A percentile compares a stretch with the other conserved stretches of the same genome.
phyloP scores from a whole-genome alignment of 2,888 invertebrate species.

The Drosophila mimetica region DNA sequence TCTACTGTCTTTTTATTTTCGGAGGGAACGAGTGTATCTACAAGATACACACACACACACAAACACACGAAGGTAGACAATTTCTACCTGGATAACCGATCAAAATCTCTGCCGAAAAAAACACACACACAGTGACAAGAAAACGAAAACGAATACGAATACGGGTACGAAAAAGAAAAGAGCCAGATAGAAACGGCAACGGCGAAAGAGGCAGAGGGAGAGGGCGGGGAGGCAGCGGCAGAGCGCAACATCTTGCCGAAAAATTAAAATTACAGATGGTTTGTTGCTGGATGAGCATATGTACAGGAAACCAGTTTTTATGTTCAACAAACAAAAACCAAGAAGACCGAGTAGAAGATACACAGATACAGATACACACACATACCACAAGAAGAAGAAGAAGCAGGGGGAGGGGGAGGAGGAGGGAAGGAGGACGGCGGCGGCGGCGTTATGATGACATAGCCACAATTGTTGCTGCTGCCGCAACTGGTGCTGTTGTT shows the following conservation, averaged over 20 bases:
- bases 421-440: background rate
- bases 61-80: slow-evolving; percentile 62
- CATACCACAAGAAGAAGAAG: slow-evolving; percentile 7
- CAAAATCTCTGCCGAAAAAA: slow-evolving; percentile 70
- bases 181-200: slow-evolving; percentile 11
- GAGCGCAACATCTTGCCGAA: slow-evolving; percentile 64
- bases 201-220: background rate
- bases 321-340: slow-evolving; percentile 72
- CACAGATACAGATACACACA: slow-evolving; percentile 14
- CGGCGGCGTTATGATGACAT: slow-evolving; percentile 69
- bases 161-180: slow-evolving; percentile 13
- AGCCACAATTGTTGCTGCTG: slow-evolving; percentile 38
- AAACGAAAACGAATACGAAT: slow-evolving; percentile 34
- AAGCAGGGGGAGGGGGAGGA: background rate
- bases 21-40: slow-evolving; percentile 47
- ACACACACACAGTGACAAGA: slow-evolving; percentile 9
- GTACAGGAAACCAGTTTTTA: slow-evolving; percentile 79
- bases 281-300: slow-evolving; percentile 77
- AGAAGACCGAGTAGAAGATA: slow-evolving; percentile 68
- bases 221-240: background rate
- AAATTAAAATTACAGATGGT: slow-evolving; percentile 78
- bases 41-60: slow-evolving; percentile 61
- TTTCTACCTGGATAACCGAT: slow-evolving; percentile 75
- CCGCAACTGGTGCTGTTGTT: slow-evolving; percentile 13
- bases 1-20: slow-evolving; percentile 59